These are phyloP conservation scores for Onychostruthus taczanowskii DNA, from an alignment of 2,113 vertebrate species.

Conservation along the genomic window DNA sequence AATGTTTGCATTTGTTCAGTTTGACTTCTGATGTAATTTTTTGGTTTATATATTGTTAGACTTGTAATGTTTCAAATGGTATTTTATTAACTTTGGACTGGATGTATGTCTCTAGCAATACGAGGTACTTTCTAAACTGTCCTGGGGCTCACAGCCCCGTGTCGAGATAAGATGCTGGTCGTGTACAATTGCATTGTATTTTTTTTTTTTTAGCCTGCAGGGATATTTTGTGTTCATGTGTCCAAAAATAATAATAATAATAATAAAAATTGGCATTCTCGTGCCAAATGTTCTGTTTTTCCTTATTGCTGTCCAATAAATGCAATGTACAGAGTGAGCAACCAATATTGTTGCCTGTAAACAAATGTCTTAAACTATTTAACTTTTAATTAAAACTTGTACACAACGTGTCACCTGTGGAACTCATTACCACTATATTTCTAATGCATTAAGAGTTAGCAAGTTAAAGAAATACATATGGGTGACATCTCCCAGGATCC, in stretches of 20 bases:
- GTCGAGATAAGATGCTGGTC: constrained; percentile 78
- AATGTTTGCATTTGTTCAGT: constrained; percentile 89
- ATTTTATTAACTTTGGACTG: constrained; percentile 83
- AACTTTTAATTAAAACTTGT: constrained; percentile 46
- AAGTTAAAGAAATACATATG: fast-evolving
- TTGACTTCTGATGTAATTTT: constrained; percentile 80
- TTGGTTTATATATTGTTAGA: constrained; percentile 83
- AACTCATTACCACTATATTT: constrained; percentile 34
- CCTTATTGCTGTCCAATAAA: constrained; percentile 69
- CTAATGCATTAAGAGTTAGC: not conserved
- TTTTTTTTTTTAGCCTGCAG: constrained; percentile 90
- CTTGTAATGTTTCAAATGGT: constrained; percentile 82
- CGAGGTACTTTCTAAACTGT: constrained; percentile 83
- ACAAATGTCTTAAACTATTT: constrained; percentile 57
- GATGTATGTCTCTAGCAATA: constrained; percentile 91
- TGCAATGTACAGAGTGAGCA: constrained; percentile 50
- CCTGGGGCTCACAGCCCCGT: constrained; percentile 69
- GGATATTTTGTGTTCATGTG: constrained; percentile 96
- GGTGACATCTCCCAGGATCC: fast-evolving
- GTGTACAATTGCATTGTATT: constrained; percentile 83
- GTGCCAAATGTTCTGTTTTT: constrained; percentile 81
- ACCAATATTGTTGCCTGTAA: constrained; percentile 52
- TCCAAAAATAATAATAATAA: constrained; percentile 82
- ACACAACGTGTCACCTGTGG: constrained; percentile 1
- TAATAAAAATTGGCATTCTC: constrained; percentile 91